Conservation (phyloP, 2,888 invertebrate species). For the Synergus itoensis region DNA sequence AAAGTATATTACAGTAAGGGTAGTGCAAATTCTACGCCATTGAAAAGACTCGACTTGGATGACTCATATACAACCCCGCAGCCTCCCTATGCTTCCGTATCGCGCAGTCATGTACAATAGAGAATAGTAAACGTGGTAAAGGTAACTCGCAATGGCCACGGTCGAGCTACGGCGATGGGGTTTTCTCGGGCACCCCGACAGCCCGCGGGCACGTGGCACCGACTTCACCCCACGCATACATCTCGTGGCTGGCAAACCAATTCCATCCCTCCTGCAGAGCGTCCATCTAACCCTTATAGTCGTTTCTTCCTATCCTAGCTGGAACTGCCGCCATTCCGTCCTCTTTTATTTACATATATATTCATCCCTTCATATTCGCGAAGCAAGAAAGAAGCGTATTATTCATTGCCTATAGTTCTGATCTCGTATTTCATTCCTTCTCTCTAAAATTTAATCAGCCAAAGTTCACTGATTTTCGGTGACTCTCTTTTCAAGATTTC, state of each 20-base stretch:
- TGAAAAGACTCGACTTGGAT: slow-evolving; percentile 54
- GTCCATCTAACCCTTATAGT: slow-evolving; percentile 37
- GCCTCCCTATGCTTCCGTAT: slow-evolving; percentile 65
- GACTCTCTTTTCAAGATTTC: too few species aligned
- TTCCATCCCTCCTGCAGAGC: slow-evolving; percentile 39
- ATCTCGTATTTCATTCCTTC: background rate
- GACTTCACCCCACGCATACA: slow-evolving; percentile 57
- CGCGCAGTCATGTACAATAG: slow-evolving; percentile 64
- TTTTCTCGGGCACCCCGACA: slow-evolving; percentile 53
- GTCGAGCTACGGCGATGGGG: slow-evolving; percentile 50
- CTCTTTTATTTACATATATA: slow-evolving; percentile 33
- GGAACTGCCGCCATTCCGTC: background rate
- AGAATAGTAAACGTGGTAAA: slow-evolving; percentile 70
- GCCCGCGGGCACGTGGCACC: slow-evolving; percentile 66
- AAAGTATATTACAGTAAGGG: background rate
- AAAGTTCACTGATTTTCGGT: too few species aligned
- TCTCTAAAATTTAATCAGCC: too few species aligned
- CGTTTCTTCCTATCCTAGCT: slow-evolving; percentile 25
- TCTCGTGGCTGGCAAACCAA: slow-evolving; percentile 40
- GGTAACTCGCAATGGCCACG: slow-evolving; percentile 66
- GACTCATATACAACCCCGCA: slow-evolving; percentile 67
- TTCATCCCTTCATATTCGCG: slow-evolving; percentile 5
- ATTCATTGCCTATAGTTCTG: background rate
- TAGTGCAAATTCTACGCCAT: slow-evolving; percentile 17
- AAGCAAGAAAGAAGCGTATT: background rate